Evolutionary conservation across 2,888 invertebrate species (phyloP), one percentile per base, ranked within the genome.

Genomic region (Zaprionus lineosus): DNA sequence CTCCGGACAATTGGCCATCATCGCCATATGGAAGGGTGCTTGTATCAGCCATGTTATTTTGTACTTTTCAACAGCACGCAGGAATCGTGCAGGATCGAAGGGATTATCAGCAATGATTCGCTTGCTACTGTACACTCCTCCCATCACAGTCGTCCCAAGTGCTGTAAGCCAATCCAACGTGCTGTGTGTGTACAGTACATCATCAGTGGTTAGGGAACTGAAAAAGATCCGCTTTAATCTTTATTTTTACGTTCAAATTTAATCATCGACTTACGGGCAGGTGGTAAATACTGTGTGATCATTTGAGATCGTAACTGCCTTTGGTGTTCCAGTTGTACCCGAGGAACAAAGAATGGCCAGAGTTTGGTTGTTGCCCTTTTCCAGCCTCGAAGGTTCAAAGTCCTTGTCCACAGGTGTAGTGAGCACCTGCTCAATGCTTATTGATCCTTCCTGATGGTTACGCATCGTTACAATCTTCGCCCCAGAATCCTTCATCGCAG

Each of bases 271-370:
- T 59, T 44, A 77, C 77, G 7, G 3, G 28, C 3, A 1, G 3
- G 11, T 2, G 3, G 37, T 64, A 0, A 83, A 6, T 1, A 84
- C 37, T 14, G 55, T 74, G 1, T 19, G 63, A 34, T 62, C 78
- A 7, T 78, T 84, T 1, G 51, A 29, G 1, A 78, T 70, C 0
- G 74, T 86, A 8, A 68, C 86, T 2, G 83, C 83, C 48, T 89
- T 89, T 0, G 88, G 87, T 0, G 40, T 37, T 0, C 89, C 87
- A 0, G 88, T 89, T 0, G 88, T 88, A 1, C 89, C 89, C 4
- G 88, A 88, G 0, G 89, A 84, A 31, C 88, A 86, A 0, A 88
- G 58, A 56, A 89, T 88, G 1, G 86, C 86, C 4, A 87, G 63
- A 0, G 77, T 81, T 50, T 88, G 86, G 37, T 85, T 62, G 8